These are phyloP conservation scores for Geopemphigus sp. DNA, from an alignment of 1,140 invertebrate species.

Conservation along the genomic window DNA sequence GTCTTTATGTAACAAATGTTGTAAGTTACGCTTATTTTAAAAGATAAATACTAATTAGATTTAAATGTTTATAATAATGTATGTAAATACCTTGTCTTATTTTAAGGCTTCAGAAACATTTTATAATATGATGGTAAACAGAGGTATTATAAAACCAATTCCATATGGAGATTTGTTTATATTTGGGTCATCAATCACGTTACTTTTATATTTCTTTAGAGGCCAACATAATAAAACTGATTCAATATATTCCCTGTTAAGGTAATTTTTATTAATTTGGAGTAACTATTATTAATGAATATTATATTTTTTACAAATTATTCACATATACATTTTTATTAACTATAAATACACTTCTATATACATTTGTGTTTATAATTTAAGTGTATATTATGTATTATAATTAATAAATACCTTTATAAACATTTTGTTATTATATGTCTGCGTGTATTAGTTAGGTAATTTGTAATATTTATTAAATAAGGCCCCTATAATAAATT, in stretches of 20 bases:
- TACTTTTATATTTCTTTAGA: constrained; percentile 63
- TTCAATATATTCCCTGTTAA: constrained; percentile 66
- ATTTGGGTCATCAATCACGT: constrained; percentile 63
- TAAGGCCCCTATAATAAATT: no score
- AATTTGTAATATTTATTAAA: no score
- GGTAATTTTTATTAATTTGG: constrained; percentile 55
- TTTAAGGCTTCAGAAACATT: constrained; percentile 71
- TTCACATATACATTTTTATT: not conserved
- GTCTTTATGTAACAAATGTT: constrained; percentile 78
- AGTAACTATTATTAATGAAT: no score
- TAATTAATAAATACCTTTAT: not conserved
- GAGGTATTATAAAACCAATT: constrained; percentile 64
- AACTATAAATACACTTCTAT: not conserved
- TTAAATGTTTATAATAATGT: no score
- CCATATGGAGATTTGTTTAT: constrained; percentile 67
- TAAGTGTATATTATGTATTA: not conserved
- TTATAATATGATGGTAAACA: constrained; percentile 68
- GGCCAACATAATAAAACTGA: constrained; percentile 59
- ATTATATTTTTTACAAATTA: no score
- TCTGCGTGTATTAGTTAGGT: not conserved
- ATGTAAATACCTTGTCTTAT: constrained; percentile 47
- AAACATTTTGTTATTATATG: not conserved
- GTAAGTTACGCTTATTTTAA: constrained; percentile 57
- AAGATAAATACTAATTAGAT: no score
- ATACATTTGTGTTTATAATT: not conserved